Percentiles rank a stretch among this genome's conserved stretches.
phyloP scores from a whole-genome alignment of 2,888 invertebrate genomes.

The Taenaris catops region DNA sequence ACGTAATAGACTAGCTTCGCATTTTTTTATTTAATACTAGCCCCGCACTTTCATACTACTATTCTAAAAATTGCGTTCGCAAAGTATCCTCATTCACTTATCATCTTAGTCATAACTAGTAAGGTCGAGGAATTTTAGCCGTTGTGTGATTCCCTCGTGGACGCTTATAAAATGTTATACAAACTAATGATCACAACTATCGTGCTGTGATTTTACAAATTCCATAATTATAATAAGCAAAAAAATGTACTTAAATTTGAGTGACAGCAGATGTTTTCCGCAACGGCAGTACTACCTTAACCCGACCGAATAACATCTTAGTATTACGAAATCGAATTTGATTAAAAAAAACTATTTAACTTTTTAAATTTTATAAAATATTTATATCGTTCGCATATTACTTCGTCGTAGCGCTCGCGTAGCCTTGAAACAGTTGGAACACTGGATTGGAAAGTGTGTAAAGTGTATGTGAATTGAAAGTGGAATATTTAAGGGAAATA shows the following conservation, averaged over 20 bases:
- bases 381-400: slow-evolving; percentile 57
- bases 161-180: too few relatives aligned
- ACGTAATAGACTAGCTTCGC: slow-evolving; percentile 43
- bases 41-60: slow-evolving; percentile 24
- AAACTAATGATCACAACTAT: too few relatives aligned
- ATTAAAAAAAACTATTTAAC: slow-evolving; percentile 51
- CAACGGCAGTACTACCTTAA: slow-evolving; percentile 11
- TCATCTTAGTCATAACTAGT: slow-evolving; percentile 31
- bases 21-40: slow-evolving; percentile 33
- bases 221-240: too few relatives aligned
- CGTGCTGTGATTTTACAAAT: too few relatives aligned
- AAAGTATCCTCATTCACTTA: slow-evolving; percentile 58
- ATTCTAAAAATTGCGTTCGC: slow-evolving; percentile 13
- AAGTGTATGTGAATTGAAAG: slow-evolving; percentile 38
- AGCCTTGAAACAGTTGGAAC: slow-evolving; percentile 40
- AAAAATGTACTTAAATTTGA: slow-evolving; percentile 1
- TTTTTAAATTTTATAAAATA: slow-evolving; percentile 64
- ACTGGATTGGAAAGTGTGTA: slow-evolving; percentile 39
- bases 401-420: slow-evolving; percentile 52
- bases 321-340: slow-evolving; percentile 69
- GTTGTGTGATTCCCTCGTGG: slow-evolving; percentile 12
- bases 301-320: slow-evolving; percentile 32
- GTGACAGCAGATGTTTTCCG: not conserved
- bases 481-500: slow-evolving; percentile 39
- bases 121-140: slow-evolving; percentile 15